These are phyloP conservation scores for Brotogeris chrysoptera DNA, from an alignment of 2,797 vertebrate genomes.

Conservation along the genomic window DNA sequence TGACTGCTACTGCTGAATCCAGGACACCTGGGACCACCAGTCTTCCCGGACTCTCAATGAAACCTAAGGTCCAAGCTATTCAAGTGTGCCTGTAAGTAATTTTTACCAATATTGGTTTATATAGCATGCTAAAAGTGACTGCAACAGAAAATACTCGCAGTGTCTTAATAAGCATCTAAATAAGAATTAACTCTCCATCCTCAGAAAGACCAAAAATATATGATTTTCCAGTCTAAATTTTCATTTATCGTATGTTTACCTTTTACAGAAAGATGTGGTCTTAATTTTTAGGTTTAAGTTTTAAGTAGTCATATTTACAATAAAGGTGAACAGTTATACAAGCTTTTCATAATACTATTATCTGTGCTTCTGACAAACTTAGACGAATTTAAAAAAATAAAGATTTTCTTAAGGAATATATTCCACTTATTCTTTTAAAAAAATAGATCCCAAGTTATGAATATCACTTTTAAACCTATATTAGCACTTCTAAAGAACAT, in stretches of 20 bases:
- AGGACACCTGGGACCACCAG: neutral
- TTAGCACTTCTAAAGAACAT: neutral
- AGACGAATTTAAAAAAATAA: neutral
- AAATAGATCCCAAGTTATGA: neutral
- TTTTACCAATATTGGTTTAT: neutral
- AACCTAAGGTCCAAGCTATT: neutral
- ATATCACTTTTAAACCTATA: neutral
- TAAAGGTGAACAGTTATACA: neutral
- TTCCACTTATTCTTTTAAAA: neutral
- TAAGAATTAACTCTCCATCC: neutral
- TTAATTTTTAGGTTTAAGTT: neutral
- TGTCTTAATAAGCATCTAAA: neutral
- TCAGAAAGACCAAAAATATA: neutral
- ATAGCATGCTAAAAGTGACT: neutral
- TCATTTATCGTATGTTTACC: neutral
- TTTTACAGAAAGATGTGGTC: neutral
- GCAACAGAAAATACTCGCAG: neutral
- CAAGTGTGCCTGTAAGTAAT: neutral
- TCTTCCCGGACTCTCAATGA: neutral
- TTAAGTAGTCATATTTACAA: neutral
- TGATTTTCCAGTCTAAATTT: neutral
- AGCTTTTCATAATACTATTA: neutral
- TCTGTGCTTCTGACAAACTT: neutral
- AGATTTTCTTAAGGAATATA: neutral
- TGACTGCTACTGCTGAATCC: too few species aligned